Evolutionary conservation across 2,113 vertebrate species (phyloP).

Genomic region (Protomyctophum bolini): DNA sequence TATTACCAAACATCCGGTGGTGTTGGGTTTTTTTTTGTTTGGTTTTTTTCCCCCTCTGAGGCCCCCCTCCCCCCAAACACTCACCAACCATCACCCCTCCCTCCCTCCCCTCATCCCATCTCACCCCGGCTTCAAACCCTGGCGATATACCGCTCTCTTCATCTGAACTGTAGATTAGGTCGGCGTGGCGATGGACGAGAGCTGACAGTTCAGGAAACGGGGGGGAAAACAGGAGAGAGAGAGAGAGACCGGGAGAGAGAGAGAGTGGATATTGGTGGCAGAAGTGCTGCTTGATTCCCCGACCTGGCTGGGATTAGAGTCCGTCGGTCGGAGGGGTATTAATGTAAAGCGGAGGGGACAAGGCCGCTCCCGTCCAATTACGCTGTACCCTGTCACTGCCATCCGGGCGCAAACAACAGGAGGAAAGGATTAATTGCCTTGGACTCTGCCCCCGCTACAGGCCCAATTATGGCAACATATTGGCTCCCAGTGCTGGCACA

Average conservation of each 20-base stretch:
- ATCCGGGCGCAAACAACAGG: slow-evolving; percentile 94
- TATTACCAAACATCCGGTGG: no score
- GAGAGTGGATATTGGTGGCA: slow-evolving; percentile 63
- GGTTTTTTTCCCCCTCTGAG: not conserved
- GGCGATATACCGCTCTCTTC: slow-evolving; percentile 45
- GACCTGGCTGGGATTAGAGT: slow-evolving; percentile 88
- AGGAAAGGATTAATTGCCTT: slow-evolving; percentile 99
- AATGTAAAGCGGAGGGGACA: slow-evolving; percentile 97
- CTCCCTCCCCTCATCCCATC: slow-evolving; percentile 31
- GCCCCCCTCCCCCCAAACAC: slow-evolving; percentile 8
- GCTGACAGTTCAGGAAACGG: slow-evolving; percentile 60
- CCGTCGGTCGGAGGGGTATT: slow-evolving; percentile 93
- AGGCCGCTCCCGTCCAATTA: slow-evolving; percentile 97
- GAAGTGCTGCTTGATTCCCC: slow-evolving; percentile 59
- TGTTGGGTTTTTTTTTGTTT: no score
- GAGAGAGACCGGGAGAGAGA: slow-evolving; percentile 43
- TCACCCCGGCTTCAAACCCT: slow-evolving; percentile 48
- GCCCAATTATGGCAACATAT: slow-evolving; percentile 99
- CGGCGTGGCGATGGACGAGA: slow-evolving; percentile 52
- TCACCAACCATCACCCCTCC: slow-evolving; percentile 2
- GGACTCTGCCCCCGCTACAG: slow-evolving; percentile 97
- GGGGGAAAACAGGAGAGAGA: slow-evolving; percentile 49
- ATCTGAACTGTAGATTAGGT: slow-evolving; percentile 62
- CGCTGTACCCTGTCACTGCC: slow-evolving; percentile 92
- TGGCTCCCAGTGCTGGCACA: slow-evolving; percentile 94